Evolutionary conservation across 2,888 invertebrate genomes (phyloP).

Genomic region (Cactoblastis cactorum): DNA sequence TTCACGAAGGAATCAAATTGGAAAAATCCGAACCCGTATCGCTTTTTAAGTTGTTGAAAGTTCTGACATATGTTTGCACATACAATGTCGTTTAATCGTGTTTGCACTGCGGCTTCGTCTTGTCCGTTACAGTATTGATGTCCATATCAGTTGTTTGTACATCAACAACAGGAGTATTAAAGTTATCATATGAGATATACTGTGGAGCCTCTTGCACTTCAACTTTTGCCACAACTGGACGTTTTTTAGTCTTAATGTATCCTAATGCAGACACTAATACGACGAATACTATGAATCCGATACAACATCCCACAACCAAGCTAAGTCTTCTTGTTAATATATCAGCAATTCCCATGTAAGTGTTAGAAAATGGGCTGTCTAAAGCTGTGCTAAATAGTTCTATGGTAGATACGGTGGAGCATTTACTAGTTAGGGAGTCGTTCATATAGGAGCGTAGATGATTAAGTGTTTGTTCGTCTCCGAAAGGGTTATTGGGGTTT

Average conservation of each 20-base stretch:
- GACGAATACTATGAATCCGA: conserved; percentile 92
- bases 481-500: conserved; percentile 66
- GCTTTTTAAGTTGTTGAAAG: conserved; percentile 32
- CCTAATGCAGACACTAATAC: conserved; percentile 90
- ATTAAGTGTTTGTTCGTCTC: conserved; percentile 80
- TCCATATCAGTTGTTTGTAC: conserved; percentile 68
- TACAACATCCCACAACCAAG: conserved; percentile 90
- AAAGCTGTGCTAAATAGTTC: conserved; percentile 84
- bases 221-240: conserved; percentile 86
- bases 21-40: conserved; percentile 37
- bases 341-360: conserved; percentile 85
- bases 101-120: conserved; percentile 55
- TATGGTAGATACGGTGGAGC: conserved; percentile 86
- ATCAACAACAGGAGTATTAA: conserved; percentile 58
- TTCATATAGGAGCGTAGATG: conserved; percentile 64
- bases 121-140: conserved; percentile 67
- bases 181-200: conserved; percentile 86
- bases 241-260: conserved; percentile 91
- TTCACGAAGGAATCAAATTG: conserved; percentile 46
- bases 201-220: conserved; percentile 86
- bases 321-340: conserved; percentile 90
- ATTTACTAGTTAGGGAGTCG: conserved; percentile 87
- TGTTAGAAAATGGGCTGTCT: conserved; percentile 78
- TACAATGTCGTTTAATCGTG: conserved; percentile 38
- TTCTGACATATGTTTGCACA: conserved; percentile 26